These are phyloP conservation scores for Caiman crocodilus DNA, from an alignment of 2,797 vertebrate species.

Conservation along the genomic window DNA sequence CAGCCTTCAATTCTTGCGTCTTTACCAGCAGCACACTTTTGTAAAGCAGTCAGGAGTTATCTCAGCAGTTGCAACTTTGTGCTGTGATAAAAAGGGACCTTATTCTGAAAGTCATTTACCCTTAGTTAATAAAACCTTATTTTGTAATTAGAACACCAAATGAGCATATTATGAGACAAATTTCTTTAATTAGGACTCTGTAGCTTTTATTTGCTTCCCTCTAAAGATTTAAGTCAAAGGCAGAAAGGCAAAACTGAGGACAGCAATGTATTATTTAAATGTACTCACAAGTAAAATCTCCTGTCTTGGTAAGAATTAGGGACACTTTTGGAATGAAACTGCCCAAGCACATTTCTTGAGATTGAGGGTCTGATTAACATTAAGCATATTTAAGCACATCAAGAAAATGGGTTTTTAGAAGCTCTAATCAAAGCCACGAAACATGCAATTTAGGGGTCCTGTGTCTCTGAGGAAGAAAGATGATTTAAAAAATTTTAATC, in stretches of 20 bases:
- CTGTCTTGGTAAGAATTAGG: not conserved
- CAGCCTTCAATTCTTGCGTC: constrained; percentile 13
- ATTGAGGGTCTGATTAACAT: constrained; percentile 2
- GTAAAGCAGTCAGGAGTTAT: constrained; percentile 13
- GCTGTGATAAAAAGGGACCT: constrained; percentile 5
- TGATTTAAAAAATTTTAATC: not conserved
- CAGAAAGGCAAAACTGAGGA: not conserved
- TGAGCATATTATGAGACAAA: not conserved
- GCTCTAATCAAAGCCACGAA: not conserved
- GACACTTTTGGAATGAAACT: constrained; percentile 9
- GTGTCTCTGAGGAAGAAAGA: not conserved
- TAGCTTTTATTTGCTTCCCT: constrained; percentile 26
- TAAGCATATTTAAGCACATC: not conserved
- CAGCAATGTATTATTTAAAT: not conserved
- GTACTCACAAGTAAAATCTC: constrained; percentile 13
- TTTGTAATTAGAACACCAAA: constrained; percentile 36
- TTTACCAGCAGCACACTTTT: constrained; percentile 19
- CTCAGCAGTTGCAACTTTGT: constrained; percentile 16
- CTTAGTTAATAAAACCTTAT: constrained; percentile 20
- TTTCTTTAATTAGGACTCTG: constrained; percentile 25
- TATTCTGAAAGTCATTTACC: constrained; percentile 29
- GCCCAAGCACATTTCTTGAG: not conserved
- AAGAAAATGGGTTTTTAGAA: not conserved
- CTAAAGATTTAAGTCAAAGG: constrained; percentile 14
- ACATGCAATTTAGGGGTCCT: not conserved